Evolutionary conservation across 2,888 invertebrate species (phyloP).

Genomic region (Eugnorisma glareosa): DNA sequence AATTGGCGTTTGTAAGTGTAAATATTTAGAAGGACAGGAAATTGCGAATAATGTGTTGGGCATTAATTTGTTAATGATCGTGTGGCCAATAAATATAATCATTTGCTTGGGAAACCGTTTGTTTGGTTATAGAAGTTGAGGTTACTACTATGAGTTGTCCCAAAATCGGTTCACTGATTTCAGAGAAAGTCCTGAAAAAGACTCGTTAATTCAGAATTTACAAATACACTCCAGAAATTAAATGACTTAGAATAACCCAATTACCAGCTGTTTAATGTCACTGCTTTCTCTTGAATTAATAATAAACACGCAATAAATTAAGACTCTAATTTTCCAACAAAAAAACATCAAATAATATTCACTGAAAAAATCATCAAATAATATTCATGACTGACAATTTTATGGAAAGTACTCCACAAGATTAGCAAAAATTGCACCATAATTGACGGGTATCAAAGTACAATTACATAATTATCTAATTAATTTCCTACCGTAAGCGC

Average conservation of each 20-base stretch:
- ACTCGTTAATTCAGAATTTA: background rate
- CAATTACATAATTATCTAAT: slow-evolving; percentile 6
- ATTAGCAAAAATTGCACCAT: background rate
- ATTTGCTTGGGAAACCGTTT: background rate
- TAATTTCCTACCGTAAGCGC: background rate
- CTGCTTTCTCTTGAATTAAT: background rate
- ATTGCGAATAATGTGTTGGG: background rate
- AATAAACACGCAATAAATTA: background rate
- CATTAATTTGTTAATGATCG: background rate
- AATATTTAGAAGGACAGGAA: slow-evolving; percentile 11
- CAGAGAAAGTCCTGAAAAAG: background rate
- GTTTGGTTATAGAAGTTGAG: background rate
- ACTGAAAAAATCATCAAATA: background rate
- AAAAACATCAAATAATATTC: background rate
- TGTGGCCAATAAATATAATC: no score
- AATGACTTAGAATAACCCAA: background rate
- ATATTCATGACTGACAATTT: background rate
- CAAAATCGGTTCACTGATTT: no score
- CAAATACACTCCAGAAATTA: background rate
- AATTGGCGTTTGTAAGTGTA: background rate
- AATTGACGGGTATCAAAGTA: background rate
- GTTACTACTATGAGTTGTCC: background rate
- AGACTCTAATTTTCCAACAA: background rate
- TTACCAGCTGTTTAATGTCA: background rate
- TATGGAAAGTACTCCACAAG: background rate